phyloP scores from a whole-genome alignment of 2,113 vertebrate species.

The Casuarius casuarius region DNA sequence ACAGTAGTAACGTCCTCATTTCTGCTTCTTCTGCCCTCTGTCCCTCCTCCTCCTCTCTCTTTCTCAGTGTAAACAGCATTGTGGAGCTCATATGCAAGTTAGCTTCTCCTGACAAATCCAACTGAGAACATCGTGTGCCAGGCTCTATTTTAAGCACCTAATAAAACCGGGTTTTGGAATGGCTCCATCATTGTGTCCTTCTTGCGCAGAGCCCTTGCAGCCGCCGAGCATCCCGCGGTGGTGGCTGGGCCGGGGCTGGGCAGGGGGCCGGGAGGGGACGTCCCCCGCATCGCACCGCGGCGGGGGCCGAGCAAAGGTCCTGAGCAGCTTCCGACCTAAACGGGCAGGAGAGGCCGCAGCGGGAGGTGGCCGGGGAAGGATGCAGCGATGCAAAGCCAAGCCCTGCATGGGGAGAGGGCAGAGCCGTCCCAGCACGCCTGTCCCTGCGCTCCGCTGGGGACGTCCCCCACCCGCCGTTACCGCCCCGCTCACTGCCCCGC shows the following conservation, averaged over 20 bases:
- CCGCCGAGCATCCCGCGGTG: not conserved
- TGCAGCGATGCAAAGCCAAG: not conserved
- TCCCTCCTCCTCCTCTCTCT: not conserved
- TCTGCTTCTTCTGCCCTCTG: not conserved
- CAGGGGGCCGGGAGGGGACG: too few relatives aligned
- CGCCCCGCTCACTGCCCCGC: not conserved
- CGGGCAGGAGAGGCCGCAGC: not conserved
- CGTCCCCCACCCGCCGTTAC: too few relatives aligned
- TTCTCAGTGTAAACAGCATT: constrained; percentile 14
- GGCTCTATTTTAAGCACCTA: constrained; percentile 79
- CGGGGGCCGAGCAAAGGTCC: too few relatives aligned
- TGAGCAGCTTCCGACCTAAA: not conserved
- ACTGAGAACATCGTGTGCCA: constrained; percentile 69
- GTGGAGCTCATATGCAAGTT: constrained; percentile 57
- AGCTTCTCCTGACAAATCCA: constrained; percentile 43
- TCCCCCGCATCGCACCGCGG: not conserved
- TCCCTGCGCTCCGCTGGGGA: too few relatives aligned
- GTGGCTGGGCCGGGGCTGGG: too few relatives aligned
- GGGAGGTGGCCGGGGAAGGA: not conserved
- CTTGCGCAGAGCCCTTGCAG: not conserved
- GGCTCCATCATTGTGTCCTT: constrained; percentile 48
- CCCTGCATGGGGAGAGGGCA: too few relatives aligned
- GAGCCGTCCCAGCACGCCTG: too few relatives aligned
- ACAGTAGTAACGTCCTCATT: not conserved
- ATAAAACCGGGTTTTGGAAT: constrained; percentile 76